A percentile compares a stretch with the other conserved stretches of the same genome.
phyloP scores from a whole-genome alignment of 64 coral and sea anemone genomes.

The Montipora cactus region DNA sequence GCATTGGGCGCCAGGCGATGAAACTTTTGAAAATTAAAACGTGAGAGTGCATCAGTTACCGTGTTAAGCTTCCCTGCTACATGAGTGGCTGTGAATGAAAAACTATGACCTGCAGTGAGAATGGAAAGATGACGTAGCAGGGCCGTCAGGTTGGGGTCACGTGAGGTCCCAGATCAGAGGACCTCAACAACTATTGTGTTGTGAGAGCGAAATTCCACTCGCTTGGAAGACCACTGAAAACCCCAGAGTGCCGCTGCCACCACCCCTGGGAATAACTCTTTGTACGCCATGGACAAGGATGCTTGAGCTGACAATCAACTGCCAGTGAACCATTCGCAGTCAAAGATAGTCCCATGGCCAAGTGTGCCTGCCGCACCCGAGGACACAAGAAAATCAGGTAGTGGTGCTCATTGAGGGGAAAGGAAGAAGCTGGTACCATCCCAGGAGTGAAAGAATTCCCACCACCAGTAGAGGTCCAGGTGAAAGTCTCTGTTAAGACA shows the following conservation, averaged over 20 bases:
- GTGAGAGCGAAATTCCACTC: background rate
- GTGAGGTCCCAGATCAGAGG: background rate
- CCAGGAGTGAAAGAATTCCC: too few species aligned
- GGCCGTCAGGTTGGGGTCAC: background rate
- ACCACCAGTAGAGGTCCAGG: too few species aligned
- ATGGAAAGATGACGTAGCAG: background rate
- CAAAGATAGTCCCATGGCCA: background rate
- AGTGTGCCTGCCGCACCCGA: background rate
- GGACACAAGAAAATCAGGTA: background rate
- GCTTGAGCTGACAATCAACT: background rate
- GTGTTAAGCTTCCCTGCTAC: background rate
- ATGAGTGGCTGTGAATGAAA: slow-evolving; percentile 38
- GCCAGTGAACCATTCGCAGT: background rate
- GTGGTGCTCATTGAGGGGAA: too few species aligned
- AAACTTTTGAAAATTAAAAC: slow-evolving; percentile 33
- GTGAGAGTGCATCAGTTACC: slow-evolving; percentile 10
- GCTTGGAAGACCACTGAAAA: background rate
- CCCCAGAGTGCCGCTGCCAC: slow-evolving; percentile 15
- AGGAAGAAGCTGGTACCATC: too few species aligned
- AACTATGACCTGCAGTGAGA: background rate
- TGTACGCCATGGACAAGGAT: slow-evolving; percentile 1
- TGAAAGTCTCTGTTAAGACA: too few species aligned
- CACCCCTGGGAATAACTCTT: slow-evolving; percentile 6
- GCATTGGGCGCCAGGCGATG: background rate
- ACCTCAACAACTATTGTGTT: background rate